Evolutionary conservation across 2,888 invertebrate genomes (phyloP).

Genomic region (Epirrhoe tristata): DNA sequence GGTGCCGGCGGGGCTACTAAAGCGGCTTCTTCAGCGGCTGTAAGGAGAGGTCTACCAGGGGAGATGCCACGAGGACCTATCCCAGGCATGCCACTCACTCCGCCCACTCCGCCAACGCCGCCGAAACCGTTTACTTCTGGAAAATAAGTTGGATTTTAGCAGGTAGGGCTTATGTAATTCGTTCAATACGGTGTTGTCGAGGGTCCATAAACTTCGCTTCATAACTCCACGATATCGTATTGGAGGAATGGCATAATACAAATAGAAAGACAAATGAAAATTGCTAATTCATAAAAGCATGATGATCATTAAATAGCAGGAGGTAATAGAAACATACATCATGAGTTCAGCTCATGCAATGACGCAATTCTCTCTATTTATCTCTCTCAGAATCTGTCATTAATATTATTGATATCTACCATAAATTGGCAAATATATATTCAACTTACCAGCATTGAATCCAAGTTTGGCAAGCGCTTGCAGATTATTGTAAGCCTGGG

Average conservation of each 20-base stretch:
- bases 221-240: too few relatives aligned
- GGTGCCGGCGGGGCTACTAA: slow-evolving; percentile 80
- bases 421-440: not conserved
- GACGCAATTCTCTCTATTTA: too few relatives aligned
- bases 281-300: too few relatives aligned
- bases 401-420: too few relatives aligned
- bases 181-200: too few relatives aligned
- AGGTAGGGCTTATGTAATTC: not conserved
- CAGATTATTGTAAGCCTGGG: slow-evolving; percentile 94
- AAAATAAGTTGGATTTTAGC: not conserved
- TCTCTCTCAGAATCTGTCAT: too few relatives aligned
- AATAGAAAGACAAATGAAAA: too few relatives aligned
- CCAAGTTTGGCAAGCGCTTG: slow-evolving; percentile 96
- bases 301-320: too few relatives aligned
- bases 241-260: too few relatives aligned
- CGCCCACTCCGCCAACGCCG: slow-evolving; percentile 69
- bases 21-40: slow-evolving; percentile 77
- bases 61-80: slow-evolving; percentile 84
- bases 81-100: slow-evolving; percentile 64
- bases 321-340: too few relatives aligned
- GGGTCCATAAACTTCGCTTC: too few relatives aligned
- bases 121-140: slow-evolving; percentile 81
- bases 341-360: too few relatives aligned
- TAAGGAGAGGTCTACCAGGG: slow-evolving; percentile 74
- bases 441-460: slow-evolving; percentile 86